Base-by-base conservation (phyloP, 1,140 invertebrate genomes). In the Lepidostoma basale region DNA sequence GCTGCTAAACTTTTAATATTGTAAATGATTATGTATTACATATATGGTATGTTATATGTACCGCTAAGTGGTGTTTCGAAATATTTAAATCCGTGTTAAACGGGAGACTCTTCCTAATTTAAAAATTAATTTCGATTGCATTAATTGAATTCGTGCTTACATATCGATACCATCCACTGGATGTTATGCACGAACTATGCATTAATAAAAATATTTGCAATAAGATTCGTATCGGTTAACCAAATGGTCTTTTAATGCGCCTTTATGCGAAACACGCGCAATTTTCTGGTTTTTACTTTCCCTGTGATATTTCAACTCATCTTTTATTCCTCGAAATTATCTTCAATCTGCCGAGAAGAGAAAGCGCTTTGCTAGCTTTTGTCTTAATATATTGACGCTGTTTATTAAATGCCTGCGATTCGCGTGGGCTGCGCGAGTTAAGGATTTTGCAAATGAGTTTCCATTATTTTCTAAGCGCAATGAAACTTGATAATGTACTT, bases 361-460 rank as follows among this genome's bases (percentile, higher is more conserved):
- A 49, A 49, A 49, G 45, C 6, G 20, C 45, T 23, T 49, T 49
- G n/a, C n/a, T n/a, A n/a, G n/a, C n/a, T 36, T 49, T 49, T 49
- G 45, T 49, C 22, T 23, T 49, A 49, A 49, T 49, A 10, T 49
- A 23, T 8, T 25, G 22, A 25, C 8, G 10, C 25, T 49, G 22
- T 49, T 49, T 22, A 18, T 49, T 12, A n/a, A 36, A 49, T 49
- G 22, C 22, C 25, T 49, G 22, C 12, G 23, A 23, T 49, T 49
- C 5, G 45, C 22, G 45, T 49, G 45, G 45, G 45, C n/a, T 49
- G n/a, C n/a, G n/a, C n/a, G n/a, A n/a, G n/a, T 23, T 14, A n/a
- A 49, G 18, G 45, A 18, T 23, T 22, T 49, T 49, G 12, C 45
- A 49, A 49, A 49, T 26, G 25, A 10, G 2, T n/a, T 8, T 9